Evolutionary conservation across 2,113 vertebrate species (phyloP).

Genomic region (Upupa epops): DNA sequence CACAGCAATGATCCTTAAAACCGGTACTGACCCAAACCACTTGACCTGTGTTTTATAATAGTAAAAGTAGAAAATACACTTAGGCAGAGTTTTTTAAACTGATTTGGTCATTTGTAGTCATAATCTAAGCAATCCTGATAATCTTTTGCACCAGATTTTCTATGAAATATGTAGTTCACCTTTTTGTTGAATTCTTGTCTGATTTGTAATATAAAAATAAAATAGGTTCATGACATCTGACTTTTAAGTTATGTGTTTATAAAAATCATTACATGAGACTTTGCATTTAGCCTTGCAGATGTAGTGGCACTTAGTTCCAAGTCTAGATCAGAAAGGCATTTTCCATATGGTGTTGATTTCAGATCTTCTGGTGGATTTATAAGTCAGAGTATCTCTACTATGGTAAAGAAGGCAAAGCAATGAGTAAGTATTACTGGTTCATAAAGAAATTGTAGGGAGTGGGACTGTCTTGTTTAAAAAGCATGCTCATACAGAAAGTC

Average conservation of each 20-base stretch:
- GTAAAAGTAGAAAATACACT: background rate
- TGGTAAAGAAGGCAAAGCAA: background rate
- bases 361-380: background rate
- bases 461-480: background rate
- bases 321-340: background rate
- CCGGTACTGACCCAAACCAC: background rate
- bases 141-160: conserved; percentile 20
- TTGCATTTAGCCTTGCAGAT: background rate
- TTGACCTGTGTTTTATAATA: background rate
- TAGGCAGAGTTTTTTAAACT: conserved; percentile 7
- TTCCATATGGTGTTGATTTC: background rate
- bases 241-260: background rate
- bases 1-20: background rate
- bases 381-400: background rate
- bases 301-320: background rate
- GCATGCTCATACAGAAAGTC: background rate
- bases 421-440: background rate
- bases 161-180: background rate
- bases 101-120: background rate
- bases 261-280: background rate
- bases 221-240: background rate
- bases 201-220: background rate
- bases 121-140: conserved; percentile 15
- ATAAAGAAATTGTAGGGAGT: background rate
- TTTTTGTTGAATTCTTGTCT: background rate